Conservation (phyloP, 1,140 invertebrate genomes). For the Nomia melanderi region DNA sequence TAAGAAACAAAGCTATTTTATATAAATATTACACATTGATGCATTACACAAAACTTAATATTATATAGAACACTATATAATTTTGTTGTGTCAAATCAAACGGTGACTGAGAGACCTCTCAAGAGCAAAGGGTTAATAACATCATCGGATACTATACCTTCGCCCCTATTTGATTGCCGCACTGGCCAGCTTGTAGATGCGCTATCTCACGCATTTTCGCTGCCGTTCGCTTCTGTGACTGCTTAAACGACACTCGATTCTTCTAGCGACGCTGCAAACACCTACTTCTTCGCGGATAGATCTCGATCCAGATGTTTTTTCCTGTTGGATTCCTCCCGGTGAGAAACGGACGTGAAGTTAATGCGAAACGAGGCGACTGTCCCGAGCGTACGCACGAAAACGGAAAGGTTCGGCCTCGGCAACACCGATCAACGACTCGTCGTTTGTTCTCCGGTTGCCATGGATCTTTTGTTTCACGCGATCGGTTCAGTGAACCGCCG, state of each 20-base stretch:
- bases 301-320: not conserved
- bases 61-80: too few relatives aligned
- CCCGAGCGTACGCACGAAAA: conserved; percentile 1
- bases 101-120: too few relatives aligned
- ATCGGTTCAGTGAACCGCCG: not conserved
- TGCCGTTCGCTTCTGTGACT: conserved; percentile 3
- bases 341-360: not conserved
- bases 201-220: conserved; percentile 95
- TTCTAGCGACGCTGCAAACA: not conserved
- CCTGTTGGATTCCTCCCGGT: not conserved
- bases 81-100: too few relatives aligned
- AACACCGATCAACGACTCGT: conserved; percentile 22
- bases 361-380: not conserved
- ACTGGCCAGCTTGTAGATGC: conserved; percentile 95
- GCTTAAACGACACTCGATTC: not conserved
- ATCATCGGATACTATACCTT: conserved; percentile 83
- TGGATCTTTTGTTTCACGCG: conserved; percentile 12
- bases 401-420: conserved; percentile 22
- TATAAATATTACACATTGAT: too few relatives aligned
- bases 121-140: too few relatives aligned
- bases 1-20: too few relatives aligned
- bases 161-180: conserved; percentile 96
- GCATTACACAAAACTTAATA: too few relatives aligned
- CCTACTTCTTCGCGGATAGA: too few relatives aligned
- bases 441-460: conserved; percentile 52